phyloP scores from a whole-genome alignment of 64 coral and sea anemone genomes.

The Astreopora myriophthalma region DNA sequence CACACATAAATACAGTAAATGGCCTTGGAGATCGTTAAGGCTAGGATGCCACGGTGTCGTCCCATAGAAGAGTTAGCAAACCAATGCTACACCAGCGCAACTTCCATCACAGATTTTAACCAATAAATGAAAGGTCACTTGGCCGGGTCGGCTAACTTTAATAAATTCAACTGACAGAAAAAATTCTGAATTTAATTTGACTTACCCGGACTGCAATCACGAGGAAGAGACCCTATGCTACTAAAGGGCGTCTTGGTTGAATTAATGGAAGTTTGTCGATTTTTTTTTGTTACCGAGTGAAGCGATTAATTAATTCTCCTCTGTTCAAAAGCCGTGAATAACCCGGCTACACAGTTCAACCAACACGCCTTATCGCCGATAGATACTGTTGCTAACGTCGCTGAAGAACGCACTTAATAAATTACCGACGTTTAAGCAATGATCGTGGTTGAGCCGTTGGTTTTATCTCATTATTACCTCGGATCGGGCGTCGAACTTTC shows the following conservation, averaged over 20 bases:
- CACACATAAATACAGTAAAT: background rate
- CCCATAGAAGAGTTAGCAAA: background rate
- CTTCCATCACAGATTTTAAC: background rate
- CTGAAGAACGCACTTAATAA: constrained; percentile 29
- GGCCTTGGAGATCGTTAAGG: background rate
- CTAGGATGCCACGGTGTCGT: background rate
- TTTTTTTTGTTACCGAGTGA: background rate
- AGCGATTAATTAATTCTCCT: constrained; percentile 25
- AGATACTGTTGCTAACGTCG: constrained; percentile 40
- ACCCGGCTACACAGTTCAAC: background rate
- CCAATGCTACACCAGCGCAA: background rate
- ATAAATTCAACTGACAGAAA: background rate
- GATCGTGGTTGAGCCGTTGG: background rate
- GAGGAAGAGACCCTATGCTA: no score
- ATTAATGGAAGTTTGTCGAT: background rate
- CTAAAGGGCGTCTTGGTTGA: background rate
- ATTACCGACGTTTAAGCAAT: background rate
- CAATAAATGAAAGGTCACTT: background rate
- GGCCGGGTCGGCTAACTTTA: background rate
- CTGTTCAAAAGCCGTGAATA: background rate
- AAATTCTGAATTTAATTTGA: background rate
- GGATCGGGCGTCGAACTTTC: background rate
- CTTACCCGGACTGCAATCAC: background rate
- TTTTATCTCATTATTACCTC: background rate
- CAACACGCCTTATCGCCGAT: background rate